A percentile compares a stretch with the other conserved stretches of the same genome.
Conservation (phyloP, 2,888 invertebrate genomes). For the Pammene aurita region DNA sequence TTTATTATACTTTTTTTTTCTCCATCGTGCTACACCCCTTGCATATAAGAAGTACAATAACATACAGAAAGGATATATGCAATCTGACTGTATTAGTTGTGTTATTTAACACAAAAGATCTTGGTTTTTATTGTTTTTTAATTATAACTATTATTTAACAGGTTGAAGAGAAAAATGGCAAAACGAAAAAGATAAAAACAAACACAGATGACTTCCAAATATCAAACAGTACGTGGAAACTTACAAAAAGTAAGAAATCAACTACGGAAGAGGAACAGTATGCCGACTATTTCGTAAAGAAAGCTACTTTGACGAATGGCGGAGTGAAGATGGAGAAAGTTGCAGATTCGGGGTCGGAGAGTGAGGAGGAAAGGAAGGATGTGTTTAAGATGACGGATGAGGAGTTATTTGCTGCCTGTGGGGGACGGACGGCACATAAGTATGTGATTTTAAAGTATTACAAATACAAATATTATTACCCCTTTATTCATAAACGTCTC, state of each 20-base stretch:
- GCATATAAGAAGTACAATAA: too few relatives aligned
- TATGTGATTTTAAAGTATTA: constrained; percentile 58
- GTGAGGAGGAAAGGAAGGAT: constrained; percentile 53
- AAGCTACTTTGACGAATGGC: constrained; percentile 65
- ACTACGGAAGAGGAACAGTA: constrained; percentile 58
- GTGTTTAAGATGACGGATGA: constrained; percentile 86
- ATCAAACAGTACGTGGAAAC: constrained; percentile 70
- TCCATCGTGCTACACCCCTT: too few relatives aligned
- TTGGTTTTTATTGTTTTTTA: too few relatives aligned
- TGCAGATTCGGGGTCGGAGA: constrained; percentile 58
- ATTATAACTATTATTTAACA: too few relatives aligned
- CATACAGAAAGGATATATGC: too few relatives aligned
- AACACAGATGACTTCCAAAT: constrained; percentile 65
- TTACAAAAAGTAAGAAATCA: constrained; percentile 58
- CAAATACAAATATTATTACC: too few relatives aligned
- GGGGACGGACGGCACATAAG: constrained; percentile 93
- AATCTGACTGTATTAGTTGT: too few relatives aligned
- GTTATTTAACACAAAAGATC: too few relatives aligned
- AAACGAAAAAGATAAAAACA: constrained; percentile 71
- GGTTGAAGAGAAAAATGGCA: constrained; percentile 72
- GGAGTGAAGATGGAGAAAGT: constrained; percentile 61
- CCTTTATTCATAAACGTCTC: too few relatives aligned
- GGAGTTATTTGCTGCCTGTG: constrained; percentile 90
- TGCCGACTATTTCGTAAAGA: constrained; percentile 68
- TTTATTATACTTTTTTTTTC: too few relatives aligned